Base-by-base conservation (phyloP, 2,888 invertebrate genomes). In the Gonocerus acuteangulatus region DNA sequence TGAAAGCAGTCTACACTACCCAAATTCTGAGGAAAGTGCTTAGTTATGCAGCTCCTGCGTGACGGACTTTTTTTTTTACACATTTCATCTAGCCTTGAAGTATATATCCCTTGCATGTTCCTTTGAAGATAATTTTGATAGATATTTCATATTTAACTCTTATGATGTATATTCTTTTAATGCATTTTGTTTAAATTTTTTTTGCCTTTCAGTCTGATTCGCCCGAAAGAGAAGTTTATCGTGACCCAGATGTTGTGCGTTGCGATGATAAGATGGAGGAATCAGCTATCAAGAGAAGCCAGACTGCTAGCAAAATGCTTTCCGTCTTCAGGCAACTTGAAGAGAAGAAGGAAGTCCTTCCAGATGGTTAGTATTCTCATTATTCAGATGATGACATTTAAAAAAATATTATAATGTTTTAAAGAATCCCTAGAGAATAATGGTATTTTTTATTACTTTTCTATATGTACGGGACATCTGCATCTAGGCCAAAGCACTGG, bases 291-390 rank as follows among this genome's bases (percentile, higher is more conserved):
- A 80, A 81, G 62, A 73, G 79, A 62, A 74, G 82, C 0, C 86
- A 86, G 72, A 91, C 91, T 0, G 87, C 94, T 13, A 85, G 86
- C 45, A 84, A 88, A 71, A 93, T 95, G 87, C 80, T 94, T 68
- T 82, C 80, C 70, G 88, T 92, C 69, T 95, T 95, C 80, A 80
- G 92, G 1, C 87, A 91, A 76, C 83, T 95, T 80, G 94, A 94
- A 76, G 85, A 86, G 67, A 71, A 72, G 62, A 76, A 80, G 65
- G 76, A 78, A 13, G 79, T 78, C 15, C 73, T 81, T 15, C 78
- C 77, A 11, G 78, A 78, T 62, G 79, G 76, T 70, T 59, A 51
- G 62, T 42, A 15, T 22, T 60, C 45, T 48, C 15, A 54, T 6
- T 54, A 42, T 42, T 16, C 2, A 42, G 23, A 39, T 13, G 11